Conservation (phyloP, 2,113 vertebrate genomes). For the Chlorodrepanis virens region DNA sequence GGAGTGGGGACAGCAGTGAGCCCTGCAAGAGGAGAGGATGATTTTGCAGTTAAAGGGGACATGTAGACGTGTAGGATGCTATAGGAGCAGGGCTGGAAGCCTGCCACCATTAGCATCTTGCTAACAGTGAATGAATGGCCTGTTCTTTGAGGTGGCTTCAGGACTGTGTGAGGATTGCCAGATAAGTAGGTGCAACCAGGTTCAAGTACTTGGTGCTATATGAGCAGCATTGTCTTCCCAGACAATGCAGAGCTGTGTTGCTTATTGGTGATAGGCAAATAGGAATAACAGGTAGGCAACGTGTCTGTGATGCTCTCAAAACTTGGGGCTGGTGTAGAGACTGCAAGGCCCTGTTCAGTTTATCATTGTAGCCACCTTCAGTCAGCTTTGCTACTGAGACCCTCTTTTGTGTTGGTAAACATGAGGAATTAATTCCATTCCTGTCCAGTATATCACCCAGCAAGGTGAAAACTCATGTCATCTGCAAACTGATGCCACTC, state of each 20-base stretch:
- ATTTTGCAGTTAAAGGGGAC: not conserved
- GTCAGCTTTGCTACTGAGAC: not conserved
- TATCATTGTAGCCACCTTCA: not conserved
- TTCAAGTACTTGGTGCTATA: not conserved
- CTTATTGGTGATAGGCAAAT: not conserved
- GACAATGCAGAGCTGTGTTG: not conserved
- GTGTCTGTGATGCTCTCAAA: not conserved
- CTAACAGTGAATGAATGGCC: not conserved
- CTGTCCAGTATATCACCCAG: not conserved
- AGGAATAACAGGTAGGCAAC: not conserved
- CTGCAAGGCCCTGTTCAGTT: not conserved
- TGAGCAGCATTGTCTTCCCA: not conserved
- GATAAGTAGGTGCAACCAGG: not conserved
- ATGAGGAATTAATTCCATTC: not conserved
- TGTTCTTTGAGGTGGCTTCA: not conserved
- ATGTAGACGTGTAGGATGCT: not conserved
- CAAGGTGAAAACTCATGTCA: not conserved
- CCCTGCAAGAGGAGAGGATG: not conserved
- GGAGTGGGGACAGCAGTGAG: not conserved
- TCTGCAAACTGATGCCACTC: fast-evolving
- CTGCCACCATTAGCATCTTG: not conserved
- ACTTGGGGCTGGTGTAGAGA: not conserved
- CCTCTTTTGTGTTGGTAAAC: not conserved
- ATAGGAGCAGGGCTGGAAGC: not conserved
- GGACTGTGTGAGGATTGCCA: not conserved